These are phyloP conservation scores for Cyanoramphus novaezelandiae DNA, from an alignment of 2,113 vertebrate species.

Conservation along the genomic window DNA sequence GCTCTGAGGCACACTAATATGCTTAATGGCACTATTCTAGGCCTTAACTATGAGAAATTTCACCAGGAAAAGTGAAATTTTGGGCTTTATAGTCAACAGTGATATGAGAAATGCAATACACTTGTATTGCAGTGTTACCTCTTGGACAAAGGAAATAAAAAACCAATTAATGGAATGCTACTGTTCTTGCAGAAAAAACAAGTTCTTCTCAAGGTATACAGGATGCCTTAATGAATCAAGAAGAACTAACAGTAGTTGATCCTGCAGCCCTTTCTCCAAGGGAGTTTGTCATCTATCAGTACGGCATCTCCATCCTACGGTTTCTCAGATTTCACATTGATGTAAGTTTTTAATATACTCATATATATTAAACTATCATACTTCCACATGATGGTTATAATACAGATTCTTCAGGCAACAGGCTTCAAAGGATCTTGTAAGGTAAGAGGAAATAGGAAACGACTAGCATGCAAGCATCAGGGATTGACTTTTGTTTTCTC, in stretches of 20 bases:
- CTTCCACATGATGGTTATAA: neutral
- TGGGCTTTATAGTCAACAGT: neutral
- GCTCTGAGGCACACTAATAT: neutral
- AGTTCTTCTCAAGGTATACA: conserved; percentile 63
- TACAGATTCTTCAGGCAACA: neutral
- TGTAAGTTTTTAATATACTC: conserved; percentile 58
- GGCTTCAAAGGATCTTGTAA: neutral
- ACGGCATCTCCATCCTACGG: conserved; percentile 79
- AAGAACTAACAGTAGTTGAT: conserved; percentile 70
- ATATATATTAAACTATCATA: neutral
- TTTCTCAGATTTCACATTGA: conserved; percentile 74
- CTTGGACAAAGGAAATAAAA: neutral
- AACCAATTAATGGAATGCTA: neutral
- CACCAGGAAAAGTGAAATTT: neutral
- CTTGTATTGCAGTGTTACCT: too few species aligned
- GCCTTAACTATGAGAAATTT: neutral
- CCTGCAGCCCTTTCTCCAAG: conserved; percentile 74
- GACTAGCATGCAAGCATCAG: neutral
- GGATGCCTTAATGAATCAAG: conserved; percentile 73
- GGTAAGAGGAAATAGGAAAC: neutral
- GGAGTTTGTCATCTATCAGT: conserved; percentile 84
- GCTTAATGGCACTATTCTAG: neutral
- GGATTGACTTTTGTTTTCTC: neutral
- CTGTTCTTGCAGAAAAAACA: conserved; percentile 22
- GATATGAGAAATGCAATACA: neutral